Evolutionary conservation across 2,797 vertebrate genomes (phyloP), one percentile per base, ranked within the genome.

Genomic region (Setipinna tenuifilis): DNA sequence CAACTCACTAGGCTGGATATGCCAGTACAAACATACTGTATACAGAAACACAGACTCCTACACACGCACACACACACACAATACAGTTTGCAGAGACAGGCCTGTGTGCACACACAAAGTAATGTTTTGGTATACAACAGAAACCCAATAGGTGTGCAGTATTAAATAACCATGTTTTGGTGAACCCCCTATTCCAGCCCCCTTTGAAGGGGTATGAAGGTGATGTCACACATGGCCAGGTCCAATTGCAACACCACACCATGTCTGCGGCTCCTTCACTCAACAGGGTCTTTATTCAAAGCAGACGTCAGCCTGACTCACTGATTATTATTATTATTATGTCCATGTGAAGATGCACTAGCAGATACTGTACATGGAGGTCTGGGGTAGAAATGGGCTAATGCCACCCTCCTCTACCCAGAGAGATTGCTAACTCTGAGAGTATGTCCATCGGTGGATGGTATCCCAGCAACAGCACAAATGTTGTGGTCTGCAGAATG

Each of bases 401-500:
- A 35, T 78, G 17, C 31, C 7, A 14, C 7, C 50, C 50, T 54
- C 50, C 50, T 54, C 50, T 54, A 54, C 50, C 50, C 50, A 21
- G 14, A 16, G 65, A 28, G 19, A 44, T 78, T 17, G 17, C 35
- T 17, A 19, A 78, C 35, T 44, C 17, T 78, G 35, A 19, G 31
- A 78, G 6, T 19, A 35, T 21, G 58, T 59, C 58, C 21, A 17
- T 54, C 81, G 3, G 54, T 83, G 35, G 48, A 23, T 31, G 23
- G 75, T 85, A 57, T 44, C 84, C 80, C 71, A 81, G 75, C 84
- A 85, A 85, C 75, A 28, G 83, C 44, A 25, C 83, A 75, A 81
- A 62, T 78, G 71, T 78, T 78, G 71, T 78, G 71, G 71, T 78
- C 35, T 78, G 35, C 35, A 41, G 35, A 44, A 78, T 78, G 35